Evolutionary conservation across 2,797 vertebrate species (phyloP).

Genomic region (Platyrinchus mystaceus): DNA sequence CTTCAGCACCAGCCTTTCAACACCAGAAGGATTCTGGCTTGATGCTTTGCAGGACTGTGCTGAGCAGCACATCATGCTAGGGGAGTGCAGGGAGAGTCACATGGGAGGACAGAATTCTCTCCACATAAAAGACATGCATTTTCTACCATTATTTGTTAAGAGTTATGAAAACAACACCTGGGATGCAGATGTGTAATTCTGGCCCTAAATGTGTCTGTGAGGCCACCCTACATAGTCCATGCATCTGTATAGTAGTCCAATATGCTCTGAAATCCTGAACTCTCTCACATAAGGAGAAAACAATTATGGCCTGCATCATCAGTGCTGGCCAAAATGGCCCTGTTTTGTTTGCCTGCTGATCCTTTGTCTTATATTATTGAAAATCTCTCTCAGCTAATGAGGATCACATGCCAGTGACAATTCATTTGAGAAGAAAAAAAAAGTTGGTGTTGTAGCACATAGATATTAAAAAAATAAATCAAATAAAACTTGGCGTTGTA

Average conservation of each 20-base stretch:
- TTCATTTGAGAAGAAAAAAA: not conserved
- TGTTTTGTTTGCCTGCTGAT: not conserved
- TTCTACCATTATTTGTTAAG: not conserved
- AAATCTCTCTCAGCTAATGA: not conserved
- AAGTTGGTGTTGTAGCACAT: not conserved
- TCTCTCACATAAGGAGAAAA: not conserved
- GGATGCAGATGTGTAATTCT: not conserved
- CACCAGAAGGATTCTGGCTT: not conserved
- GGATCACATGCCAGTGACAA: not conserved
- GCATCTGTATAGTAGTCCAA: not conserved
- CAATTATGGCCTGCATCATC: not conserved
- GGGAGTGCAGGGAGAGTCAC: not conserved
- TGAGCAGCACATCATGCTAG: not conserved
- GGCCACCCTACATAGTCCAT: not conserved
- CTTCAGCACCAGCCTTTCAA: not conserved
- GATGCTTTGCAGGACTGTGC: not conserved
- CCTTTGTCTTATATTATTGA: not conserved
- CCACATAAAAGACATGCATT: not conserved
- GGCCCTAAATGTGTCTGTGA: not conserved
- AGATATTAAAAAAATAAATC: conserved; percentile 36
- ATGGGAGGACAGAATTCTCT: not conserved
- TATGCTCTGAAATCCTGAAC: not conserved
- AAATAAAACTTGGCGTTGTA: conserved; percentile 40
- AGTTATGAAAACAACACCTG: not conserved
- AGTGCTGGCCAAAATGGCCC: not conserved